Evolutionary conservation across 1,140 invertebrate genomes (phyloP).

Genomic region (Heliconius nattereri): DNA sequence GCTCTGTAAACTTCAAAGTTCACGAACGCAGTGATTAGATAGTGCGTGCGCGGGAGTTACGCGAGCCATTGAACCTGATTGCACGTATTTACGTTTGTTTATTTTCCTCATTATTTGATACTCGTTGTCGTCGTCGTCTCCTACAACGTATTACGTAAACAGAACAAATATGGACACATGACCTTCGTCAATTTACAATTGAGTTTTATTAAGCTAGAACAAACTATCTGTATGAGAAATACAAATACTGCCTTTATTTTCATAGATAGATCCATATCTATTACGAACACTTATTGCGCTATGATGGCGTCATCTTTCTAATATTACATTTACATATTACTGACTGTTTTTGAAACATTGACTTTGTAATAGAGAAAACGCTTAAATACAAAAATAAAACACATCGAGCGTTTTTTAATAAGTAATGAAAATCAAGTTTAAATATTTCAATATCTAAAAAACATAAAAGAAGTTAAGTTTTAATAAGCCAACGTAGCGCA

Average conservation of each 20-base stretch:
- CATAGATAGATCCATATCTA: neutral
- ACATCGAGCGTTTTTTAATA: too few relatives aligned
- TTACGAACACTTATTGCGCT: neutral
- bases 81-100: neutral
- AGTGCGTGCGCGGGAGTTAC: conserved; percentile 35
- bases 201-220: neutral
- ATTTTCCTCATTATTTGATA: neutral
- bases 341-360: neutral
- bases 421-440: too few relatives aligned
- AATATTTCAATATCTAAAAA: neutral
- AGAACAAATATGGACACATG: neutral
- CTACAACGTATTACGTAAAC: neutral
- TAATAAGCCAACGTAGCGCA: conserved; percentile 19
- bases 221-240: neutral
- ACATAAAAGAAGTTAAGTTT: neutral
- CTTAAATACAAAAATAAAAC: too few relatives aligned
- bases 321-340: neutral
- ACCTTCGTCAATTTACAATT: neutral
- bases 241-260: neutral
- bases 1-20: conserved; percentile 43
- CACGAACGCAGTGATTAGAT: conserved; percentile 44
- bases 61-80: conserved; percentile 37
- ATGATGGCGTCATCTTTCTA: neutral
- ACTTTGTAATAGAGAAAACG: too few relatives aligned
- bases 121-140: neutral